phyloP scores from a whole-genome alignment of 2,888 invertebrate genomes.

The Muscina levida region DNA sequence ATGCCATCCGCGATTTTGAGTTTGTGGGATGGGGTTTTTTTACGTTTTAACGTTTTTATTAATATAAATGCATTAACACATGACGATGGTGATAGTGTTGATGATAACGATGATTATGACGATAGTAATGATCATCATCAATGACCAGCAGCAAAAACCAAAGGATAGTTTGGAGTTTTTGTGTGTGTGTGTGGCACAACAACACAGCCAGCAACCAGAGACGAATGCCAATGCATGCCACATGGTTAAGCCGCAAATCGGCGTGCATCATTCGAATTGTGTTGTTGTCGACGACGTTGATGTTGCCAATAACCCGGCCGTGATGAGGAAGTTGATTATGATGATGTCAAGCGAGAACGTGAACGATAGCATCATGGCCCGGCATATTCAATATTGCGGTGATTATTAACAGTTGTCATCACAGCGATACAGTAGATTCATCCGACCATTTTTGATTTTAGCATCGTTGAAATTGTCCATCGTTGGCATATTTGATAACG shows the following conservation, averaged over 20 bases:
- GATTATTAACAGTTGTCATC: conserved; percentile 65
- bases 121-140: conserved; percentile 13
- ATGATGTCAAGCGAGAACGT: conserved; percentile 16
- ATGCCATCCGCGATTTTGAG: background rate
- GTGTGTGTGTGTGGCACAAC: conserved; percentile 16
- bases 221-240: conserved; percentile 55
- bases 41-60: conserved; percentile 44
- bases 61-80: conserved; percentile 62
- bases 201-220: background rate
- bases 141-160: conserved; percentile 13
- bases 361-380: conserved; percentile 43
- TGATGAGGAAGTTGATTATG: conserved; percentile 27
- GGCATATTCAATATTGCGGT: conserved; percentile 55
- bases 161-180: conserved; percentile 7
- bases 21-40: background rate
- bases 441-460: conserved; percentile 46
- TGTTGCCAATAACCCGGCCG: conserved; percentile 17
- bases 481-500: conserved; percentile 37
- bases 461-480: conserved; percentile 29
- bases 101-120: conserved; percentile 44
- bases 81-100: conserved; percentile 59
- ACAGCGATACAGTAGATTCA: conserved; percentile 47
- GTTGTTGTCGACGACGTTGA: conserved; percentile 44
- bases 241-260: conserved; percentile 63
- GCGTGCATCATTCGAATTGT: conserved; percentile 30